phyloP scores from a whole-genome alignment of 1,140 invertebrate species.

The Leptopilina clavipes region DNA sequence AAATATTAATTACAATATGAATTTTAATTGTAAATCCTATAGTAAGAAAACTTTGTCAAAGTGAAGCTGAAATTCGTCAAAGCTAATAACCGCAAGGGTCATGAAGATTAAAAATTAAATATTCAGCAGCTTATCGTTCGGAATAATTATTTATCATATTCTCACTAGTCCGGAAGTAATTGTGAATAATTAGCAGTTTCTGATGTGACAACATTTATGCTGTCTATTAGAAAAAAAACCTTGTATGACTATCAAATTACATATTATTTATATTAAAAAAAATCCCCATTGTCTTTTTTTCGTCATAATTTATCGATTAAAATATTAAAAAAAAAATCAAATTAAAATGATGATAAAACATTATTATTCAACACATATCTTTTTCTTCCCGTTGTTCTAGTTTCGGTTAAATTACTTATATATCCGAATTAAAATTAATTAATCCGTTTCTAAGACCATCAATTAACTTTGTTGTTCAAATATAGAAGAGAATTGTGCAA shows the following conservation, averaged over 20 bases:
- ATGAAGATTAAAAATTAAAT: not conserved
- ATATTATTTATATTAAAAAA: not conserved
- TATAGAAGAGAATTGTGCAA: not conserved
- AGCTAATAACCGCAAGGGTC: not conserved
- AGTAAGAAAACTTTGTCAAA: no score
- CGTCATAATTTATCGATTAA: not conserved
- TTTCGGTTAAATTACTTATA: not conserved
- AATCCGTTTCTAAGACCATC: not conserved
- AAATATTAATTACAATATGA: no score
- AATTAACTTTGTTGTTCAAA: not conserved
- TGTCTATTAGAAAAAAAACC: not conserved
- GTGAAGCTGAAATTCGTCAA: not conserved
- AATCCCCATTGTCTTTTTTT: not conserved
- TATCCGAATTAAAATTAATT: conserved; percentile 4
- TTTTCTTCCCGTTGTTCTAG: not conserved
- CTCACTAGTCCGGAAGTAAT: conserved; percentile 49
- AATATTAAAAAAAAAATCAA: not conserved
- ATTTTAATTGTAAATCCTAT: no score
- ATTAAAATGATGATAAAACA: not conserved
- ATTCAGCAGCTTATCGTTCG: not conserved
- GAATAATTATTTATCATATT: conserved; percentile 50
- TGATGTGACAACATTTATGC: conserved; percentile 36
- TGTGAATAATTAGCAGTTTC: conserved; percentile 36
- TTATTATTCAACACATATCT: not conserved
- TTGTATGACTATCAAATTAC: not conserved